phyloP scores from a whole-genome alignment of 2,888 invertebrate genomes.

The Dynastes maya region DNA sequence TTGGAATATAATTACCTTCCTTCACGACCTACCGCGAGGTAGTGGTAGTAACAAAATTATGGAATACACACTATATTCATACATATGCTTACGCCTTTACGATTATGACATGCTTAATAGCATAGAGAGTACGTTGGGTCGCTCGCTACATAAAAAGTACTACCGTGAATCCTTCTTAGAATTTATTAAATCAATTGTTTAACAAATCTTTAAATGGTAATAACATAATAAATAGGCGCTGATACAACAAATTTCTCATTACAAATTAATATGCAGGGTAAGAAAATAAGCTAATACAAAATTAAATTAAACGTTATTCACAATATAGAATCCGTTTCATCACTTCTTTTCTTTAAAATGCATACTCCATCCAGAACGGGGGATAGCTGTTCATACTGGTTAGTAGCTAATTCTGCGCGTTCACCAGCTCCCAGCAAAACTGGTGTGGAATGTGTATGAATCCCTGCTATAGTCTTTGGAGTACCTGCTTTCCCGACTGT shows the following conservation, averaged over 20 bases:
- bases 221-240: too few species aligned
- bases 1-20: too few species aligned
- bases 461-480: conserved; percentile 99
- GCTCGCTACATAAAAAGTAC: too few species aligned
- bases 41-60: too few species aligned
- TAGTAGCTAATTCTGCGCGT: conserved; percentile 97
- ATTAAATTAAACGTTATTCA: background rate
- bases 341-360: conserved; percentile 89
- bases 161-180: too few species aligned
- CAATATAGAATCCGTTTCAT: conserved; percentile 48
- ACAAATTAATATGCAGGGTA: background rate
- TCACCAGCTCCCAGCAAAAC: conserved; percentile 96
- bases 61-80: too few species aligned
- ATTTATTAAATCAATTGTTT: too few species aligned
- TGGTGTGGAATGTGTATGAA: conserved; percentile 99
- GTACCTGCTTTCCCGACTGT: conserved; percentile 99
- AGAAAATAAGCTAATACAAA: background rate
- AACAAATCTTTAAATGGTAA: too few species aligned
- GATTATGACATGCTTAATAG: too few species aligned
- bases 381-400: conserved; percentile 92
- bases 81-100: too few species aligned
- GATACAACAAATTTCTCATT: background rate
- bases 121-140: too few species aligned
- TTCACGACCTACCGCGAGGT: too few species aligned
- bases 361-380: conserved; percentile 99